Base-by-base conservation (phyloP, 2,888 invertebrate genomes). In the Megalurothrips usitatus region DNA sequence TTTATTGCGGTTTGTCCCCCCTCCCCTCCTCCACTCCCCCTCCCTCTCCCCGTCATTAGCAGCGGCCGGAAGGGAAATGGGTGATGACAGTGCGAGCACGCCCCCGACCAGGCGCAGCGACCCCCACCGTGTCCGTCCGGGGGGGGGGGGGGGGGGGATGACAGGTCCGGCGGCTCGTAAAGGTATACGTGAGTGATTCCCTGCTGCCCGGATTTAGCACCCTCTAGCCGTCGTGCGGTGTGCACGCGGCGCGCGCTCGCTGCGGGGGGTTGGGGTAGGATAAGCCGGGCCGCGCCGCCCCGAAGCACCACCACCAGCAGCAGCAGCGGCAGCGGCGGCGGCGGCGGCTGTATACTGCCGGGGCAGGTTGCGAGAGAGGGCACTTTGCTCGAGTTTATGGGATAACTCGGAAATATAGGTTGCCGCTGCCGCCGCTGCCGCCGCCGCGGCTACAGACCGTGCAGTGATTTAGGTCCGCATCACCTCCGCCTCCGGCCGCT, bases 201-300 rank as follows among this genome's bases (percentile, higher is more conserved):
- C 68, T 75, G 26, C 68, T 12, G 26, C 68, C 23, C 68, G 68
- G 68, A 75, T 75, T 75, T 75, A 75, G 68, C 68, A 26, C 68
- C 11, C 19, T 17, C 68, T 26, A 26, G 68, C 12, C 8, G 68
- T 23, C n/a, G 68, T 23, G 52, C 52, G 52, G n/a, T n/a, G n/a
- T n/a, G n/a, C n/a, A n/a, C 11, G 58, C 58, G 58, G 58, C 14
- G 26, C 23, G 68, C 68, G 26, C 26, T 12, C 68, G 68, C 26
- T 11, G 68, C 68, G 68, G 68, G n/a, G 58, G 58, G 17, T 58
- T 43, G 34, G 34, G 90, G 92, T 92, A 86, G 88, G 88, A 82
- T 47, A 78, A 80, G 14, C 68, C 28, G n/a, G 49, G 17, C 34
- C 34, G 34, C 34, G n/a, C 34, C 34, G 6, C 34, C 34, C 34